phyloP scores from a whole-genome alignment of 2,113 vertebrate genomes.

The Hippoglossus stenolepis region DNA sequence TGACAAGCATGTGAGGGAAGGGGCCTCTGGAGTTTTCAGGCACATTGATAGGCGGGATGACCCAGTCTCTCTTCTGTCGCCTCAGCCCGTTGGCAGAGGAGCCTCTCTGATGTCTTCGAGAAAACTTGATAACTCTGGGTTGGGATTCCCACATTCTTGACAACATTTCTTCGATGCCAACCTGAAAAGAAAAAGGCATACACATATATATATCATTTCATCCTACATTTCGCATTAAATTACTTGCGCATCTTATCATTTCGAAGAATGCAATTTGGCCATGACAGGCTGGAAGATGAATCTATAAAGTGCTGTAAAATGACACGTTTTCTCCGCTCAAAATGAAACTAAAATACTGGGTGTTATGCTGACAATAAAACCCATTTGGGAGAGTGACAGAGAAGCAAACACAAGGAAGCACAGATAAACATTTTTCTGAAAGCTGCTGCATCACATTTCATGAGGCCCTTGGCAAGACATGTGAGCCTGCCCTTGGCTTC shows the following conservation, averaged over 20 bases:
- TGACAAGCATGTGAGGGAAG: constrained; percentile 96
- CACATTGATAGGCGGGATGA: constrained; percentile 98
- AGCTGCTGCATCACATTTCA: constrained; percentile 36
- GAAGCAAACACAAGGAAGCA: constrained; percentile 15
- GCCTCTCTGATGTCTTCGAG: constrained; percentile 80
- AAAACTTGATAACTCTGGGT: constrained; percentile 85
- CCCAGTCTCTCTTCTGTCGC: constrained; percentile 98
- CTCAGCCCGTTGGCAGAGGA: constrained; percentile 85
- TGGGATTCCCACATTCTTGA: constrained; percentile 80
- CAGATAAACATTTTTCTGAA: constrained; percentile 31
- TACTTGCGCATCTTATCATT: constrained; percentile 23
- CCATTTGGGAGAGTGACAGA: constrained; percentile 37
- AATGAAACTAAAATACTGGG: constrained; percentile 44
- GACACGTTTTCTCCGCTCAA: constrained; percentile 31
- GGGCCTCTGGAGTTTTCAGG: constrained; percentile 96
- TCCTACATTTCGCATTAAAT: constrained; percentile 4
- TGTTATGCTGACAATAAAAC: constrained; percentile 39
- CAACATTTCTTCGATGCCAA: constrained; percentile 79
- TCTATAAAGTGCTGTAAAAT: constrained; percentile 48
- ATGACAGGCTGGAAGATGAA: constrained; percentile 37
- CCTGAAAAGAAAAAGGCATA: constrained; percentile 57
- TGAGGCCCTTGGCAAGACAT: constrained; percentile 38
- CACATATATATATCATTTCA: constrained; percentile 19
- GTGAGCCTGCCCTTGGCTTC: constrained; percentile 24
- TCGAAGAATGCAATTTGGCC: constrained; percentile 32